A percentile compares a stretch with the other conserved stretches of the same genome.
These are phyloP conservation scores for Mythimna ferrago DNA, from an alignment of 2,888 invertebrate species.

Conservation along the genomic window DNA sequence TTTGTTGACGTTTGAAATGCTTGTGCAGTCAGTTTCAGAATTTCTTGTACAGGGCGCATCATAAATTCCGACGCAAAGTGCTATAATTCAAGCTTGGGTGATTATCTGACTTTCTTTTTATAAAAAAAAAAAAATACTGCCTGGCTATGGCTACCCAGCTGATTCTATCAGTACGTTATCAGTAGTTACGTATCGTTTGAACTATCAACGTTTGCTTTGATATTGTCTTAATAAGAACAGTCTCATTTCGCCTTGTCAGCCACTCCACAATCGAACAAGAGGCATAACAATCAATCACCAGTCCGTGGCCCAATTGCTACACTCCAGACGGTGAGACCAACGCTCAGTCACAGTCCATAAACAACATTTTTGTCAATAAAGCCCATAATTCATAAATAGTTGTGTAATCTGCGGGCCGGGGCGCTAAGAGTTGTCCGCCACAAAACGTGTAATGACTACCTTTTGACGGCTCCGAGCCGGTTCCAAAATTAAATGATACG, in stretches of 20 bases:
- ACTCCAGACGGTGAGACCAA: slow-evolving; percentile 26
- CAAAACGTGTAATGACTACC: slow-evolving; percentile 90
- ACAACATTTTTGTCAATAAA: slow-evolving; percentile 67
- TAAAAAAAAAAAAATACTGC: slow-evolving; percentile 28
- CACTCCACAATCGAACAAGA: slow-evolving; percentile 32
- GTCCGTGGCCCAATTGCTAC: slow-evolving; percentile 40
- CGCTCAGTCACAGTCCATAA: slow-evolving; percentile 44
- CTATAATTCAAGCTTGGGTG: slow-evolving; percentile 42
- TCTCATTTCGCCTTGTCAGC: slow-evolving; percentile 34
- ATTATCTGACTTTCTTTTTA: slow-evolving; percentile 32
- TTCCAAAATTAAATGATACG: slow-evolving; percentile 91
- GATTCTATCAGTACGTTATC: slow-evolving; percentile 31
- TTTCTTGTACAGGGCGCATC: slow-evolving; percentile 33
- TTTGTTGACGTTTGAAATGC: slow-evolving; percentile 43
- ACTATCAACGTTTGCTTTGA: slow-evolving; percentile 31
- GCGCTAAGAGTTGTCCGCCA: slow-evolving; percentile 85
- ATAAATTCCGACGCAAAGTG: slow-evolving; percentile 45
- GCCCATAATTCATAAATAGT: slow-evolving; percentile 79
- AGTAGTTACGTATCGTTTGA: too few species aligned
- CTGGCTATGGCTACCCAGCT: slow-evolving; percentile 24
- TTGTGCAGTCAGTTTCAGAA: slow-evolving; percentile 27
- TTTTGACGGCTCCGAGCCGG: slow-evolving; percentile 90
- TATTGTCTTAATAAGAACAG: slow-evolving; percentile 33
- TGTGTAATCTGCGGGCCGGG: slow-evolving; percentile 83
- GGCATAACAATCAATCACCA: slow-evolving; percentile 59